Conservation (phyloP, 2,888 invertebrate species). For the Sminthurides aquaticus region DNA sequence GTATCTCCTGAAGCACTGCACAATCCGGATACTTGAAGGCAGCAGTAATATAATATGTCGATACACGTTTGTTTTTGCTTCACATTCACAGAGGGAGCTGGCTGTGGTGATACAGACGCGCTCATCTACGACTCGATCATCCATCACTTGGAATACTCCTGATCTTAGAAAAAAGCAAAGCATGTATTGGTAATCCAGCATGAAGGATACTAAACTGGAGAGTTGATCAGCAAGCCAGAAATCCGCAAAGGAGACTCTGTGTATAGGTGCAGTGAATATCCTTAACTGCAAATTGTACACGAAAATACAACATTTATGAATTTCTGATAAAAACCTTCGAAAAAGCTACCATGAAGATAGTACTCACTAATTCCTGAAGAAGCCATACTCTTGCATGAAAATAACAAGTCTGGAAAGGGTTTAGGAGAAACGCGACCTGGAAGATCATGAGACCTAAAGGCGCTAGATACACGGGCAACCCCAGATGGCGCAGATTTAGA, state of each 20-base stretch:
- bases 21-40: constrained; percentile 7
- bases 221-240: constrained; percentile 19
- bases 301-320: not conserved
- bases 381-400: constrained; percentile 11
- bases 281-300: constrained; percentile 6
- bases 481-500: not conserved
- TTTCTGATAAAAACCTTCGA: too few relatives aligned
- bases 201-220: constrained; percentile 3
- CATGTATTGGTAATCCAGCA: constrained; percentile 14
- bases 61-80: not conserved
- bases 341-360: not conserved
- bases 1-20: constrained; percentile 14
- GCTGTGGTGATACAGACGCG: too few relatives aligned
- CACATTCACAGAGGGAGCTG: too few relatives aligned
- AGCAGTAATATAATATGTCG: constrained; percentile 3
- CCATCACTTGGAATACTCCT: not conserved
- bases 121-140: too few relatives aligned
- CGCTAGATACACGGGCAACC: not conserved
- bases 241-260: constrained; percentile 15
- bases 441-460: constrained; percentile 4
- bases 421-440: constrained; percentile 6
- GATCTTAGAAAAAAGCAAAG: constrained; percentile 1
- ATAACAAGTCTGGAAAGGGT: constrained; percentile 6
- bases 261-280: constrained; percentile 11
- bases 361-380: not conserved